phyloP scores from a whole-genome alignment of 1,140 invertebrate species.

The Brachionus sp. region DNA sequence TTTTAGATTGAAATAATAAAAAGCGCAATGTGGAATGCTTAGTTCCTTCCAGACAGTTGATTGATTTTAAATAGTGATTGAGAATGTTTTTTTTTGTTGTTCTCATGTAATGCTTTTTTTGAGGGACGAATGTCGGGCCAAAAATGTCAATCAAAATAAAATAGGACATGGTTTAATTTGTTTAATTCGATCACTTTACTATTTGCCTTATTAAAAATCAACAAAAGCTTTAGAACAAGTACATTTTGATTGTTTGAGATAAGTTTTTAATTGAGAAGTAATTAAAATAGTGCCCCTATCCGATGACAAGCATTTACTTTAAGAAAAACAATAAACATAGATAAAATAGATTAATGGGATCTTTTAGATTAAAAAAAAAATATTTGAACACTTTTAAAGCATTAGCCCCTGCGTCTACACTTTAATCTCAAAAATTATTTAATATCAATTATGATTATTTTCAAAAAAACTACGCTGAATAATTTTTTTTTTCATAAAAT shows the following conservation, averaged over 20 bases:
- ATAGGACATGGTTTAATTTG: neutral
- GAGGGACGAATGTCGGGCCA: neutral
- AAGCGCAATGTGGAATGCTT: too few species aligned
- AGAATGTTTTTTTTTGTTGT: neutral
- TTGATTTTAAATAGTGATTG: neutral
- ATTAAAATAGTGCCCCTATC: neutral
- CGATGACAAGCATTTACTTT: neutral
- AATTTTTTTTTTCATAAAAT: too few species aligned
- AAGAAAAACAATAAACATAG: neutral
- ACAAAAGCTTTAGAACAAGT: neutral
- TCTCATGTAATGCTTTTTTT: too few species aligned
- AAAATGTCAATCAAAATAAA: neutral
- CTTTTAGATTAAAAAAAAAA: neutral
- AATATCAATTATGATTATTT: neutral
- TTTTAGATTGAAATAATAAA: too few species aligned
- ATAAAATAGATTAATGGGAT: neutral
- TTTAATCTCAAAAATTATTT: neutral
- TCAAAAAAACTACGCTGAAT: neutral
- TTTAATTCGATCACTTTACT: neutral
- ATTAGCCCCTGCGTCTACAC: neutral
- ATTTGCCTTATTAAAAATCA: neutral
- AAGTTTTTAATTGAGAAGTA: neutral
- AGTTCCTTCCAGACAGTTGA: neutral
- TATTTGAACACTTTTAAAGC: neutral
- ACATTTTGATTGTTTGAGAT: neutral